Evolutionary conservation across 2,113 vertebrate genomes (phyloP).

Genomic region (Chinchilla lanigera): DNA sequence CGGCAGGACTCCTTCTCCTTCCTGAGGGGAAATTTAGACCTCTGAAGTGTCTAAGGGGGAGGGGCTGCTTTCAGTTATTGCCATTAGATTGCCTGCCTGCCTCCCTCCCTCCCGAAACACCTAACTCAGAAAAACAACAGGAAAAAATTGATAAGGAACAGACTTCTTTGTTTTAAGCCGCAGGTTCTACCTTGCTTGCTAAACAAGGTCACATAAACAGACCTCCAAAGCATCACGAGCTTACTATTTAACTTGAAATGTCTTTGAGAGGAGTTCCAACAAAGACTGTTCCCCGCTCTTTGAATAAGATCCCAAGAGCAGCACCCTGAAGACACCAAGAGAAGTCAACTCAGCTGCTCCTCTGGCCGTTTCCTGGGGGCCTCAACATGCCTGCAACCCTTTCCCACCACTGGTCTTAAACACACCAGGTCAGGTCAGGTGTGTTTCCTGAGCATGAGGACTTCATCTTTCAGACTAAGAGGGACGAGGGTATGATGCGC

Average conservation of each 20-base stretch:
- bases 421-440: neutral
- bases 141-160: neutral
- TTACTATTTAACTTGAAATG: neutral
- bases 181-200: neutral
- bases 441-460: neutral
- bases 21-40: neutral
- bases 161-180: neutral
- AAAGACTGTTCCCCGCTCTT: neutral
- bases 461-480: neutral
- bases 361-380: neutral
- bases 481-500: neutral
- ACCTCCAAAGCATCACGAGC: neutral
- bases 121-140: neutral
- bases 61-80: constrained; percentile 37
- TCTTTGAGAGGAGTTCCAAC: neutral
- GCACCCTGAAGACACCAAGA: neutral
- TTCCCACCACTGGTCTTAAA: neutral
- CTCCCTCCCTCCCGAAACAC: neutral
- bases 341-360: neutral
- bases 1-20: neutral
- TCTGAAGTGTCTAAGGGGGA: neutral
- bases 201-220: constrained; percentile 1
- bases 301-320: neutral
- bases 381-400: neutral
- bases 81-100: neutral